These are phyloP conservation scores for Leucozona laternaria DNA, from an alignment of 2,888 invertebrate genomes.

Conservation along the genomic window DNA sequence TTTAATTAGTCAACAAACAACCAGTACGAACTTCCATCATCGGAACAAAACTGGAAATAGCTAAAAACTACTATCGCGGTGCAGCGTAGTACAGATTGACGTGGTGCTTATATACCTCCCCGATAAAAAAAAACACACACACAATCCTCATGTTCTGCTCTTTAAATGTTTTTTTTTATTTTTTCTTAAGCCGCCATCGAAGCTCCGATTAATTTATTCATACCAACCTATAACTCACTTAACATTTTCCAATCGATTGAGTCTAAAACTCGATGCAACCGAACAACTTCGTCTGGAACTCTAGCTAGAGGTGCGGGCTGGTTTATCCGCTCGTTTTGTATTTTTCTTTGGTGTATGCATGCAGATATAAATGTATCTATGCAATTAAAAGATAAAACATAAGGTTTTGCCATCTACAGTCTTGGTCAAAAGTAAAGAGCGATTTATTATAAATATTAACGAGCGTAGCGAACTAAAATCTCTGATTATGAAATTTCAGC, in stretches of 20 bases:
- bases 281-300: neutral
- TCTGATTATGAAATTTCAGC: too few species aligned
- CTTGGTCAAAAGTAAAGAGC: neutral
- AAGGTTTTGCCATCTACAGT: neutral
- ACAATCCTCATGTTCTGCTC: constrained; percentile 3
- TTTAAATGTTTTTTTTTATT: constrained; percentile 32
- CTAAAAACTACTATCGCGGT: constrained; percentile 8
- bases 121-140: neutral
- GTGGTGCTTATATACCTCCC: constrained; percentile 22
- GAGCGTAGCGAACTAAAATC: too few species aligned
- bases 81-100: constrained; percentile 25
- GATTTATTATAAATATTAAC: too few species aligned
- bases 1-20: constrained; percentile 64
- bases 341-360: neutral
- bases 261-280: constrained; percentile 41
- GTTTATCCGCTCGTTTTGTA: constrained; percentile 12
- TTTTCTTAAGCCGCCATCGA: constrained; percentile 19
- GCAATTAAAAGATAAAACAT: constrained; percentile 32
- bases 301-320: neutral
- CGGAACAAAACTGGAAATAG: constrained; percentile 37
- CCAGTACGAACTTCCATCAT: constrained; percentile 22
- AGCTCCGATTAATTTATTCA: constrained; percentile 55
- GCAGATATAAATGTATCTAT: constrained; percentile 13
- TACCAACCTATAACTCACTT: constrained; percentile 61
- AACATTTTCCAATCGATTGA: constrained; percentile 71